These are phyloP conservation scores for Opisthograptis luteolata DNA, from an alignment of 2,888 invertebrate species.

Conservation along the genomic window DNA sequence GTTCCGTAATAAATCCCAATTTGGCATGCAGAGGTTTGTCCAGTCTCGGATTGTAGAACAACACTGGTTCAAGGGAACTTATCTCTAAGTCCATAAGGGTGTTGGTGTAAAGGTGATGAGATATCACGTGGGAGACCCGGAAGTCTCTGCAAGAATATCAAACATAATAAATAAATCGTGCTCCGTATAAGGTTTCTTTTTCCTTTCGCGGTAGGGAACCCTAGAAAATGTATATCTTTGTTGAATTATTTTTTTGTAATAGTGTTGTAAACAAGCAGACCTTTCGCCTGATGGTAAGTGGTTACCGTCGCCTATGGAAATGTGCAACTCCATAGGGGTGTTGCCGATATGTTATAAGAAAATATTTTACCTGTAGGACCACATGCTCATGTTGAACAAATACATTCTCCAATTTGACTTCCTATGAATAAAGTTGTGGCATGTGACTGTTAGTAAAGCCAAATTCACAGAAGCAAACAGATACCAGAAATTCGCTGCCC, in stretches of 20 bases:
- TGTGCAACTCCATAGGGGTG: too few species aligned
- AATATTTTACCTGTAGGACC: constrained; percentile 83
- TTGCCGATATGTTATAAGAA: too few species aligned
- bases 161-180: too few species aligned
- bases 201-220: background rate
- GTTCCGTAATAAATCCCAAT: constrained; percentile 78
- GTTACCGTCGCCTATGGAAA: too few species aligned
- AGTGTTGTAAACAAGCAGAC: too few species aligned
- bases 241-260: too few species aligned
- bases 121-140: constrained; percentile 90
- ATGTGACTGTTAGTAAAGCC: constrained; percentile 83
- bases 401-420: constrained; percentile 91
- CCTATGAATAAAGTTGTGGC: constrained; percentile 92
- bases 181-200: too few species aligned
- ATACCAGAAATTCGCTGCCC: constrained; percentile 55
- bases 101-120: constrained; percentile 92
- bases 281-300: too few species aligned
- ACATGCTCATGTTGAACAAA: constrained; percentile 87
- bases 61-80: constrained; percentile 86
- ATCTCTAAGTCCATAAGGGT: constrained; percentile 90
- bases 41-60: constrained; percentile 46
- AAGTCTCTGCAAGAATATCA: constrained; percentile 83
- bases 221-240: too few species aligned
- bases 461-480: constrained; percentile 83
- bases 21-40: constrained; percentile 72